Percentiles rank a stretch among this genome's conserved stretches.
phyloP scores from a whole-genome alignment of 2,888 invertebrate genomes.

The Morpho achilles region DNA sequence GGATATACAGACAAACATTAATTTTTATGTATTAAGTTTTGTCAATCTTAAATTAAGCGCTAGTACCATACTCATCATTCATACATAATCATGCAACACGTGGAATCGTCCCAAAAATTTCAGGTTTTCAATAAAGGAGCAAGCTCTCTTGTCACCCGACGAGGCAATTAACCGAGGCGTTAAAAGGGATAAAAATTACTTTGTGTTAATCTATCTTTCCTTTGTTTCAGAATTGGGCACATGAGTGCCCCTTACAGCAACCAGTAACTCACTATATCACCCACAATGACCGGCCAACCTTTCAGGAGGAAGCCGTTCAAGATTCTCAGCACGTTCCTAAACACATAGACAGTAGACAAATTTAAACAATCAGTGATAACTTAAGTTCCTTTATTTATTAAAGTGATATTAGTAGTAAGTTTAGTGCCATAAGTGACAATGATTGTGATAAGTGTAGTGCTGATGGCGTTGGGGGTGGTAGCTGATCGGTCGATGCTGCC shows the following conservation, averaged over 20 bases:
- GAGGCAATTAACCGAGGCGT: no score
- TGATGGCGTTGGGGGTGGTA: conserved; percentile 39
- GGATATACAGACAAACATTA: no score
- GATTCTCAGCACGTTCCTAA: conserved; percentile 57
- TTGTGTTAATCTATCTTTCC: conserved; percentile 1
- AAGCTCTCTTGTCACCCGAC: no score
- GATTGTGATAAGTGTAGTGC: conserved; percentile 46
- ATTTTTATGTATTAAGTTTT: no score
- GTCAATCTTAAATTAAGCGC: no score
- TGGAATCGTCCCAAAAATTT: no score
- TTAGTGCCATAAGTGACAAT: conserved; percentile 53
- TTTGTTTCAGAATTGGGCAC: conserved; percentile 60
- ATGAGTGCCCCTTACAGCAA: conserved; percentile 34
- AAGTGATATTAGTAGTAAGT: conserved; percentile 64
- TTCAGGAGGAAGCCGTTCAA: conserved; percentile 60
- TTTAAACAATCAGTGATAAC: conserved; percentile 39
- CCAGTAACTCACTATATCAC: conserved; percentile 36
- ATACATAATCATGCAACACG: no score
- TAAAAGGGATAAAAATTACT: no score
- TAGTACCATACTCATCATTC: no score
- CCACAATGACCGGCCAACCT: conserved; percentile 59
- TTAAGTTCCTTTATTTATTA: conserved; percentile 44
- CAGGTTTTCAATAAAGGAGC: no score
- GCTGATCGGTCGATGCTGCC: conserved; percentile 63
- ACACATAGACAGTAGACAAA: conserved; percentile 52